phyloP scores from a whole-genome alignment of 2,113 vertebrate species.

The Archilochus colubris region DNA sequence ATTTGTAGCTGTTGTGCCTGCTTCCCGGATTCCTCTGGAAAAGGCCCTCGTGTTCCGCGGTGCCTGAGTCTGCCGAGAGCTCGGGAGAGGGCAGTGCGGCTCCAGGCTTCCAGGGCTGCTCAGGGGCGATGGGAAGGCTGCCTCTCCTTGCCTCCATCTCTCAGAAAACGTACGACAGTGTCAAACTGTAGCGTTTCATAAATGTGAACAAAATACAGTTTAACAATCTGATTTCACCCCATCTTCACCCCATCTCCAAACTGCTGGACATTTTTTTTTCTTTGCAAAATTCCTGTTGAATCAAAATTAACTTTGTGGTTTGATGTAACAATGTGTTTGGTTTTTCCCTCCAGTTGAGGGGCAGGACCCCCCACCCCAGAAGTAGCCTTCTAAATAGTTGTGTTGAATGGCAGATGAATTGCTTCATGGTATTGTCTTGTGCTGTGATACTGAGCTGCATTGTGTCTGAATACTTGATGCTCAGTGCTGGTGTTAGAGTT shows the following conservation, averaged over 20 bases:
- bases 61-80: background rate
- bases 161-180: background rate
- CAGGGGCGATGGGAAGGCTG: background rate
- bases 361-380: background rate
- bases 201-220: conserved; percentile 21
- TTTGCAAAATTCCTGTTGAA: background rate
- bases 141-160: background rate
- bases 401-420: background rate
- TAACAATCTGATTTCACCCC: conserved; percentile 38
- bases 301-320: background rate
- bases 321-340: background rate
- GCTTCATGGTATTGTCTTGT: background rate
- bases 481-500: background rate
- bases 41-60: background rate
- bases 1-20: background rate
- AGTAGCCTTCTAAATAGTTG: background rate
- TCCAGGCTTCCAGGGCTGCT: background rate
- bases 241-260: conserved; percentile 13
- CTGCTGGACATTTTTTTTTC: background rate
- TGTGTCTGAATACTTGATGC: background rate
- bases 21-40: rapidly evolving
- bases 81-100: conserved; percentile 59
- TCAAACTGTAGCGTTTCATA: background rate
- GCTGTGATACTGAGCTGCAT: background rate
- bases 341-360: background rate